These are phyloP conservation scores for Echinarachnius parma DNA, from an alignment of 53 echinoderm and acorn worm species.

Conservation along the genomic window DNA sequence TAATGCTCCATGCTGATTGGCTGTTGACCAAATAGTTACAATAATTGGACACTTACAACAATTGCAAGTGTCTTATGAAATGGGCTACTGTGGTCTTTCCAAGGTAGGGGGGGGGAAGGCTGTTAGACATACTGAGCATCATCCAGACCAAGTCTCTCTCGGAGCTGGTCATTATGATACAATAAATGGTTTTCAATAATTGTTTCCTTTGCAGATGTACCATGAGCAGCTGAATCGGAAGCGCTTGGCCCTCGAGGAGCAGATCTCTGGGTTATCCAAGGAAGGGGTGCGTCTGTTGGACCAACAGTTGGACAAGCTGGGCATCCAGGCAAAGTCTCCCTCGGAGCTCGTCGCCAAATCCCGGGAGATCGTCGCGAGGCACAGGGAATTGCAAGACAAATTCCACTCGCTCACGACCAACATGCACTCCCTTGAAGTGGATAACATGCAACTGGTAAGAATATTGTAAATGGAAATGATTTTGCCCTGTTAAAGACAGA, in stretches of 20 bases:
- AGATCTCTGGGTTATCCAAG: slow-evolving; percentile 63
- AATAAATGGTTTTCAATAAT: neutral
- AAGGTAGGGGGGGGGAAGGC: too few species aligned
- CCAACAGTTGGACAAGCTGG: slow-evolving; percentile 73
- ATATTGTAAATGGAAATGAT: too few species aligned
- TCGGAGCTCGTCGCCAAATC: slow-evolving; percentile 86
- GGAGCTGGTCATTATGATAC: too few species aligned
- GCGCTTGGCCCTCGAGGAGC: slow-evolving; percentile 76
- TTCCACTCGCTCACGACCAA: slow-evolving; percentile 57
- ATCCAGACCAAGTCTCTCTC: too few species aligned
- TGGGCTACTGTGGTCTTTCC: too few species aligned
- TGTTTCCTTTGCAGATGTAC: slow-evolving; percentile 39
- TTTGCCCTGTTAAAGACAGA: too few species aligned
- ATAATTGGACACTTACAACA: too few species aligned
- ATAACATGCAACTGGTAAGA: slow-evolving; percentile 81
- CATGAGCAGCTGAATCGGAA: slow-evolving; percentile 69
- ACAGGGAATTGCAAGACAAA: slow-evolving; percentile 77
- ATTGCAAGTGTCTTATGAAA: too few species aligned
- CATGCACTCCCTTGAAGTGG: slow-evolving; percentile 64
- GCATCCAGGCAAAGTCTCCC: slow-evolving; percentile 87
- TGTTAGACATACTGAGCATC: too few species aligned
- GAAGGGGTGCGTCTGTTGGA: slow-evolving; percentile 86
- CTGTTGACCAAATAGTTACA: too few species aligned
- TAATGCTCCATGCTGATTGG: too few species aligned
- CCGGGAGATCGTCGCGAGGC: slow-evolving; percentile 83